Conservation (phyloP, 2,888 invertebrate genomes). For the Kryphioiulus occultus region DNA sequence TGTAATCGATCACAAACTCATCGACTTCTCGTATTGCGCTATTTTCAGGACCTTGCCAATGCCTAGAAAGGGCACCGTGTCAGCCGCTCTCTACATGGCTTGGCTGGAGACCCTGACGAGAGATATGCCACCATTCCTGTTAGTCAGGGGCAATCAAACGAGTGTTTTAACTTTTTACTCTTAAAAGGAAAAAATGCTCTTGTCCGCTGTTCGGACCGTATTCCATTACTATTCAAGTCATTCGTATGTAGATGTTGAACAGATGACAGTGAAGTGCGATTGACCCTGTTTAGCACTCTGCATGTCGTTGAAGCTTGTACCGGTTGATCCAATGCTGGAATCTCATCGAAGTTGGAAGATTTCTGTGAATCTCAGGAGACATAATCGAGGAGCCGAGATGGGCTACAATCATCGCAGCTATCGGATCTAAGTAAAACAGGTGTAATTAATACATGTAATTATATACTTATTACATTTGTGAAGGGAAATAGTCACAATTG, state of each 20-base stretch:
- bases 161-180: slow-evolving; percentile 54
- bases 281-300: neutral
- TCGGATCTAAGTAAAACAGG: neutral
- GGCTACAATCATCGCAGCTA: neutral
- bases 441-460: neutral
- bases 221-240: slow-evolving; percentile 42
- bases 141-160: slow-evolving; percentile 57
- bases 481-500: slow-evolving; percentile 27
- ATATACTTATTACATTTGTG: neutral
- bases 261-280: neutral
- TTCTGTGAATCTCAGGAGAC: slow-evolving; percentile 17
- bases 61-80: slow-evolving; percentile 89
- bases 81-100: slow-evolving; percentile 92
- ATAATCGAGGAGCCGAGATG: neutral
- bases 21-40: neutral
- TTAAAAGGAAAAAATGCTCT: slow-evolving; percentile 20
- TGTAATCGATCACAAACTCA: neutral
- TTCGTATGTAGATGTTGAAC: neutral
- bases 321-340: neutral
- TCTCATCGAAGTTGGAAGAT: neutral
- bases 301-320: slow-evolving; percentile 8
- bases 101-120: slow-evolving; percentile 92
- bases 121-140: slow-evolving; percentile 86
- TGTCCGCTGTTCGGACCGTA: neutral
- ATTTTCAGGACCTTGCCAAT: slow-evolving; percentile 83